A percentile compares a stretch with the other conserved stretches of the same genome.
Conservation (phyloP, 2,797 vertebrate genomes). For the Semotilus atromaculatus region DNA sequence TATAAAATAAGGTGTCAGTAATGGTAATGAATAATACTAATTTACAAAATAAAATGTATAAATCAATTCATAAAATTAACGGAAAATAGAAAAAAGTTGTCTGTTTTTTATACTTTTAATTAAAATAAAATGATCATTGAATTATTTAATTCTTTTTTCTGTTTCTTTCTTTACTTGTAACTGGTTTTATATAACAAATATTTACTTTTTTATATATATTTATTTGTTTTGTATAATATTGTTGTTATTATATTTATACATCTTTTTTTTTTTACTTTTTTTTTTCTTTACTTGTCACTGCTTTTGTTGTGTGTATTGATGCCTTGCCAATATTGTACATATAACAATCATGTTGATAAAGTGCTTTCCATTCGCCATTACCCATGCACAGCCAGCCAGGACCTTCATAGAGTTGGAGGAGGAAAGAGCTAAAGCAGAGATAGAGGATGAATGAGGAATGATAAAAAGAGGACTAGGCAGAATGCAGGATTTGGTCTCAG, state of each 20-base stretch:
- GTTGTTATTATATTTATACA: not conserved
- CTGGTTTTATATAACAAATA: not conserved
- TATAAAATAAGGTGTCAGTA: too few relatives aligned
- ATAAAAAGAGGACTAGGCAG: constrained; percentile 20
- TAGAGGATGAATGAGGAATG: constrained; percentile 12
- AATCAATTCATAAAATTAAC: too few relatives aligned
- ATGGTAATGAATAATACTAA: too few relatives aligned
- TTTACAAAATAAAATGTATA: too few relatives aligned
- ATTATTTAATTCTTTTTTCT: not conserved
- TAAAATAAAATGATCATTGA: too few relatives aligned
- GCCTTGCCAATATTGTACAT: not conserved
- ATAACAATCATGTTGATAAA: not conserved
- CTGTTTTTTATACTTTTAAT: not conserved
- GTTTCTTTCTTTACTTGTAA: not conserved
- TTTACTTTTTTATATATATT: too few relatives aligned
- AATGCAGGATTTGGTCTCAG: constrained; percentile 35
- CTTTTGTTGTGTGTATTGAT: constrained; percentile 5
- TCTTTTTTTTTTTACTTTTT: not conserved
- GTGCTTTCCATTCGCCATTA: not conserved
- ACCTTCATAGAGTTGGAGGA: constrained; percentile 24
- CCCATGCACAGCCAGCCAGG: constrained; percentile 36
- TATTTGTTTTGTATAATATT: not conserved
- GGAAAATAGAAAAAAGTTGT: too few relatives aligned
- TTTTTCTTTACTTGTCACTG: not conserved
- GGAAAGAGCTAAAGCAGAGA: constrained; percentile 9